These are phyloP conservation scores for Dunckerocampus dactyliophorus DNA, from an alignment of 2,113 vertebrate species.

Conservation along the genomic window DNA sequence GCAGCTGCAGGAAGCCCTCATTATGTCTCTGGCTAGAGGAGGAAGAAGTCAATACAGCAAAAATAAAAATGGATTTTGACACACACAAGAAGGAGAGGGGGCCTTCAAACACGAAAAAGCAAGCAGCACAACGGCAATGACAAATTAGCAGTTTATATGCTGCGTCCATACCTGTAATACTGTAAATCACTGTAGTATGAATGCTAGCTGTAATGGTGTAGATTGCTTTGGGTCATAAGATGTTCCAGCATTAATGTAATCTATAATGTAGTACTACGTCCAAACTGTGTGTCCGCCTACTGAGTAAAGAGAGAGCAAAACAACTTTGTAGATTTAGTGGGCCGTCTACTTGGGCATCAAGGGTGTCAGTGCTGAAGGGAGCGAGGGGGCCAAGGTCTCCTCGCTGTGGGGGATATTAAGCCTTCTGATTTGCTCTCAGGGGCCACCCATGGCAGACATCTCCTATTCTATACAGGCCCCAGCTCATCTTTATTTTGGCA, in stretches of 20 bases:
- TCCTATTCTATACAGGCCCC: conserved; percentile 69
- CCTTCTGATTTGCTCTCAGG: conserved; percentile 76
- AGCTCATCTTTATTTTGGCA: conserved; percentile 75
- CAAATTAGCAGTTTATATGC: conserved; percentile 41
- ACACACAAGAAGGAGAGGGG: conserved; percentile 49
- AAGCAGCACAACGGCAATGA: conserved; percentile 58
- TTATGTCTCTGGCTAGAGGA: conserved; percentile 66
- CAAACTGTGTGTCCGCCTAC: conserved; percentile 63
- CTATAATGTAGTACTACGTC: conserved; percentile 62
- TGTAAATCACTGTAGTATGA: too few species aligned
- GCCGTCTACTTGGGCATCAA: conserved; percentile 57
- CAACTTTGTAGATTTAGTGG: conserved; percentile 68
- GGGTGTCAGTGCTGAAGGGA: conserved; percentile 67
- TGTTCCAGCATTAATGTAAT: not conserved
- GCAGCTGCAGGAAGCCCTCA: conserved; percentile 67
- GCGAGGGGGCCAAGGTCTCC: conserved; percentile 69
- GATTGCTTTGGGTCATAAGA: not conserved
- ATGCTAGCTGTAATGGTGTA: not conserved
- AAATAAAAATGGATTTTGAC: conserved; percentile 70
- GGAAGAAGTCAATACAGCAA: conserved; percentile 71
- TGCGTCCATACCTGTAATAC: not conserved
- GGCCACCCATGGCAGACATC: conserved; percentile 69
- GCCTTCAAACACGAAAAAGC: conserved; percentile 61
- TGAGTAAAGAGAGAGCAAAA: conserved; percentile 28
- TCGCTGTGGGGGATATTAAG: conserved; percentile 75